A percentile compares a stretch with the other conserved stretches of the same genome.
phyloP scores from a whole-genome alignment of 64 coral and sea anemone species.

The Dendrophyllia cribrosa region DNA sequence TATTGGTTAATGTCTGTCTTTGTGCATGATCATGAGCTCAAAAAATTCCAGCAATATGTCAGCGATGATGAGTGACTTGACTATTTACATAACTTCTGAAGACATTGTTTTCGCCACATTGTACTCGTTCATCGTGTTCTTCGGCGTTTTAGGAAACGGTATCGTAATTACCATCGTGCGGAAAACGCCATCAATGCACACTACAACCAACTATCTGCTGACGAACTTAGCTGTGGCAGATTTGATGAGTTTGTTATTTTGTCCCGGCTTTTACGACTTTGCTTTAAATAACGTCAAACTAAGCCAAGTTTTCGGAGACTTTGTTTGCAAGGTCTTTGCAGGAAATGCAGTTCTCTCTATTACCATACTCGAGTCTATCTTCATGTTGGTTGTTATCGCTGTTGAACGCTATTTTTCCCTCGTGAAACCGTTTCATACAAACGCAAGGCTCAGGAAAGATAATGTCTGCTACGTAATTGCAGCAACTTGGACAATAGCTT shows the following conservation, averaged over 20 bases:
- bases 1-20: too few species aligned
- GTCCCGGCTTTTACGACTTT: slow-evolving; percentile 16
- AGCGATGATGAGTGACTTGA: too few species aligned
- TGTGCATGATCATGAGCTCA: too few species aligned
- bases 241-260: slow-evolving; percentile 20
- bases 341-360: slow-evolving; percentile 16
- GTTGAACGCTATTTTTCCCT: slow-evolving; percentile 10
- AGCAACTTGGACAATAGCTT: neutral
- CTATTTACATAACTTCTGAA: neutral
- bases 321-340: slow-evolving; percentile 8
- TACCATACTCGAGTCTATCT: slow-evolving; percentile 6
- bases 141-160: slow-evolving; percentile 31
- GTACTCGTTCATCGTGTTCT: slow-evolving; percentile 48
- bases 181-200: slow-evolving; percentile 36
- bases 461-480: slow-evolving; percentile 1
- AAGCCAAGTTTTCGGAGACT: neutral
- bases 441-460: slow-evolving; percentile 12
- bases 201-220: slow-evolving; percentile 49
- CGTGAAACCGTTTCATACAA: slow-evolving; percentile 18
- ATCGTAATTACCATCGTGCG: slow-evolving; percentile 39
- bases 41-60: too few species aligned
- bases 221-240: slow-evolving; percentile 49
- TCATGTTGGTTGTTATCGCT: neutral
- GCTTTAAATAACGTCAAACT: neutral
- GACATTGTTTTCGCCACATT: slow-evolving; percentile 33